Conservation (phyloP, 37 sponge, comb jelly and placozoan genomes). For the Halichondria panicea region DNA sequence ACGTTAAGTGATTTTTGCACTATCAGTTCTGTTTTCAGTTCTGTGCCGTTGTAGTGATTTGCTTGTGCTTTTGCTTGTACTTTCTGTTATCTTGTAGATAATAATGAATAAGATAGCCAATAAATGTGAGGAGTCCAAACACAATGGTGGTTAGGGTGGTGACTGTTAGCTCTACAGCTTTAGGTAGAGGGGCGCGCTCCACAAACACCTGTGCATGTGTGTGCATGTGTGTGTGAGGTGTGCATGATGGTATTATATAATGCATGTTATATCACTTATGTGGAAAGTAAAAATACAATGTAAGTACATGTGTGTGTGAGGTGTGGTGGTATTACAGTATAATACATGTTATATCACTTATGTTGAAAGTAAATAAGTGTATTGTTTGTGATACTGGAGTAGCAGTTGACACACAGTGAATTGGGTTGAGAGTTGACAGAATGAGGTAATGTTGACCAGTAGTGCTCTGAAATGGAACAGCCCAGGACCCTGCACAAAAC, state of each 20-base stretch:
- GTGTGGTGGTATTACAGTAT: no score
- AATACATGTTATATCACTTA: no score
- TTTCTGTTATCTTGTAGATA: not conserved
- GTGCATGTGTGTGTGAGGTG: no score
- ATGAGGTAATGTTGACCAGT: slow-evolving; percentile 1
- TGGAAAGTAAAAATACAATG: no score
- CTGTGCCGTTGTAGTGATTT: not conserved
- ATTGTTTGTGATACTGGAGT: no score
- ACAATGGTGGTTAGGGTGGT: slow-evolving; percentile 17
- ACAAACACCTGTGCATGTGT: slow-evolving; percentile 21
- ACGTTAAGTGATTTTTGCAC: not conserved
- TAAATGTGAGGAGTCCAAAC: slow-evolving; percentile 10
- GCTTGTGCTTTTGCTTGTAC: not conserved
- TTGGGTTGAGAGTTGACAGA: slow-evolving; percentile 36
- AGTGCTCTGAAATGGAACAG: slow-evolving; percentile 43
- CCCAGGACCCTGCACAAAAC: slow-evolving; percentile 36
- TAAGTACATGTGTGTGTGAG: no score
- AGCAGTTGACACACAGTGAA: slow-evolving; percentile 54
- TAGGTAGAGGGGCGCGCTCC: slow-evolving; percentile 20
- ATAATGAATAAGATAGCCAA: not conserved
- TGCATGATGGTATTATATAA: no score
- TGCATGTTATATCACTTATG: no score
- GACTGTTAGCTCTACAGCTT: slow-evolving; percentile 15
- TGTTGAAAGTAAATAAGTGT: no score
- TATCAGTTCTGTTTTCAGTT: not conserved